A percentile compares a stretch with the other conserved stretches of the same genome.
Evolutionary conservation across 1,140 invertebrate genomes (phyloP).

Genomic region (Dryas iulia): DNA sequence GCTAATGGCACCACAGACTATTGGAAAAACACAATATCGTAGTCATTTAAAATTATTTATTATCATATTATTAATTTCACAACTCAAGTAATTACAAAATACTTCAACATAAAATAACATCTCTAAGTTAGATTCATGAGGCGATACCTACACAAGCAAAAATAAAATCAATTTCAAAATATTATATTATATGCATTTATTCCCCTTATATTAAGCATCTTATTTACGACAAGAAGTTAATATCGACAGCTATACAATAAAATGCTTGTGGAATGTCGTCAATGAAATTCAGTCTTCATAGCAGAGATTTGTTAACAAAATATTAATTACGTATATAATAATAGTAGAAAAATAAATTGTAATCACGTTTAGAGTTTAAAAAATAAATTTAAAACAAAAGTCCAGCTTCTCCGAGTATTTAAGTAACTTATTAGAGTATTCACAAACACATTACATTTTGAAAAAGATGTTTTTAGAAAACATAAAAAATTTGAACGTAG

Average conservation of each 20-base stretch:
- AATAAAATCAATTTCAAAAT: background rate
- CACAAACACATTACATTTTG: background rate
- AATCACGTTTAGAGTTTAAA: background rate
- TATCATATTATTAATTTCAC: background rate
- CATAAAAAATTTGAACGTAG: too few relatives aligned
- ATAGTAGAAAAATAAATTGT: conserved; percentile 8
- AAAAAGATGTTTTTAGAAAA: too few relatives aligned
- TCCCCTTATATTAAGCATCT: background rate
- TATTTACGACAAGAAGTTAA: background rate
- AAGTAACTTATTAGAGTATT: background rate
- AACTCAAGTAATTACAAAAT: background rate
- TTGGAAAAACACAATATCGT: background rate
- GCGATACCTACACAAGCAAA: background rate
- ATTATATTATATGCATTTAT: background rate
- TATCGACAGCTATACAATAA: background rate
- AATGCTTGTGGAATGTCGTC: conserved; percentile 39
- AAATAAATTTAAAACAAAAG: conserved; percentile 12
- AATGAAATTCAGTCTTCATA: conserved; percentile 37
- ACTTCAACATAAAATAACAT: background rate
- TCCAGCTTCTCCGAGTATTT: conserved; percentile 18
- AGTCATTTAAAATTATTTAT: background rate
- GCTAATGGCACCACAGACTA: background rate
- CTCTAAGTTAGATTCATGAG: background rate
- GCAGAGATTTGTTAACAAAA: conserved; percentile 6
- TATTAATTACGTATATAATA: background rate